phyloP scores from a whole-genome alignment of 2,113 vertebrate species.

The Ptilorrhoa leucosticta region DNA sequence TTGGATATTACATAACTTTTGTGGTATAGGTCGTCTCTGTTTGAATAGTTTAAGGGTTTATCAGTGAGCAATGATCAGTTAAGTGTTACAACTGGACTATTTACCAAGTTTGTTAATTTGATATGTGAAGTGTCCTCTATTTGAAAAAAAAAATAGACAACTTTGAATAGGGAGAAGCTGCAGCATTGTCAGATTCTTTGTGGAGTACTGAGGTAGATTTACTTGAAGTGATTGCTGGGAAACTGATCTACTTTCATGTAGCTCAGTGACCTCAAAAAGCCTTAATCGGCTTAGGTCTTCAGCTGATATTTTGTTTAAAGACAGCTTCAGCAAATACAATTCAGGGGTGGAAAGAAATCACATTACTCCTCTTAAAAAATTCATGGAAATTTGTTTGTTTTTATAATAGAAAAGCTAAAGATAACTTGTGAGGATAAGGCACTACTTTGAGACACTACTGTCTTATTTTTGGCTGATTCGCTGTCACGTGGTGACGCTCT shows the following conservation, averaged over 20 bases:
- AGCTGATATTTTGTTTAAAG: conserved; percentile 38
- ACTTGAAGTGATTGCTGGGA: neutral
- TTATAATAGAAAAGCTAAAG: neutral
- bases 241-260: conserved; percentile 26
- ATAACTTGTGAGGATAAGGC: neutral
- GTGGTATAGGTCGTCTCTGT: neutral
- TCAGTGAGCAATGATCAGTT: neutral
- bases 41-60: neutral
- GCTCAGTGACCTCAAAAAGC: conserved; percentile 55
- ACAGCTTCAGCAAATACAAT: neutral
- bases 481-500: neutral
- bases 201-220: neutral
- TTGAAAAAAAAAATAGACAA: neutral
- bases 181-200: neutral
- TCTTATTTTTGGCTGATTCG: neutral
- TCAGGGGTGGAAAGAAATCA: neutral
- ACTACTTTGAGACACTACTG: neutral
- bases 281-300: conserved; percentile 61
- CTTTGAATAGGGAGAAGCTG: neutral
- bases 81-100: neutral
- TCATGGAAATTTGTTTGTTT: neutral
- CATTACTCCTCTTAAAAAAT: neutral
- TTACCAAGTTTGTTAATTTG: neutral
- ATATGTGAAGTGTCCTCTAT: neutral
- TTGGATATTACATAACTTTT: neutral